A percentile compares a stretch with the other conserved stretches of the same genome.
Conservation (phyloP, 2,113 vertebrate species). For the Triplophysa siluroides region DNA sequence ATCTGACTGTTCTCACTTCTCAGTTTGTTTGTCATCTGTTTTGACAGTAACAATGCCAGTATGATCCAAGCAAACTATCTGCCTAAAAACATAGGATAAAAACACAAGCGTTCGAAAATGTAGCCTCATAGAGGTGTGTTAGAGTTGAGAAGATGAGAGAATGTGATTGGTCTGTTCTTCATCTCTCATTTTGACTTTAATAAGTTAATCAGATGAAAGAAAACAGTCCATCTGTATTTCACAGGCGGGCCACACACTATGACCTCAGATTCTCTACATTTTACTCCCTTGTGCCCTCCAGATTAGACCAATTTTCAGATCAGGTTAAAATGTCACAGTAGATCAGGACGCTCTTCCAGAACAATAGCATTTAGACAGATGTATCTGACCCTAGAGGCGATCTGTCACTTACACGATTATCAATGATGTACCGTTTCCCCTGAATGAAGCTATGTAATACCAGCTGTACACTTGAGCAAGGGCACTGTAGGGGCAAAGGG, state of each 20-base stretch:
- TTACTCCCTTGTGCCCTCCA: constrained; percentile 16
- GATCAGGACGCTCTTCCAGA: not conserved
- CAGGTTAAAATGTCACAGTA: not conserved
- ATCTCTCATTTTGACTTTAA: constrained; percentile 31
- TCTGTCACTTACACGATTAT: constrained; percentile 31
- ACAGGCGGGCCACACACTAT: not conserved
- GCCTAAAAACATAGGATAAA: not conserved
- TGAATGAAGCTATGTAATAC: constrained; percentile 15
- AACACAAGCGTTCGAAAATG: too few species aligned
- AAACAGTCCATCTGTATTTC: constrained; percentile 56
- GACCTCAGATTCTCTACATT: constrained; percentile 41
- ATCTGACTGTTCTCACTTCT: not conserved
- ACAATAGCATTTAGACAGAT: not conserved
- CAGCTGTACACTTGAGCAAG: not conserved
- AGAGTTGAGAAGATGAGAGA: not conserved
- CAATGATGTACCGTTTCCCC: constrained; percentile 8
- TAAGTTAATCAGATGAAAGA: constrained; percentile 60
- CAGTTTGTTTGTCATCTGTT: not conserved
- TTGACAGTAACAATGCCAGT: too few species aligned
- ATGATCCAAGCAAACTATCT: too few species aligned
- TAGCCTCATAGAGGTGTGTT: too few species aligned
- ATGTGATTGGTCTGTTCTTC: not conserved
- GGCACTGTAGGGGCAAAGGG: not conserved
- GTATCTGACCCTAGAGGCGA: constrained; percentile 28
- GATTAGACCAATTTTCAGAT: constrained; percentile 17